Evolutionary conservation across 2,888 invertebrate species (phyloP).

Genomic region (Sarcophaga caerulescens): DNA sequence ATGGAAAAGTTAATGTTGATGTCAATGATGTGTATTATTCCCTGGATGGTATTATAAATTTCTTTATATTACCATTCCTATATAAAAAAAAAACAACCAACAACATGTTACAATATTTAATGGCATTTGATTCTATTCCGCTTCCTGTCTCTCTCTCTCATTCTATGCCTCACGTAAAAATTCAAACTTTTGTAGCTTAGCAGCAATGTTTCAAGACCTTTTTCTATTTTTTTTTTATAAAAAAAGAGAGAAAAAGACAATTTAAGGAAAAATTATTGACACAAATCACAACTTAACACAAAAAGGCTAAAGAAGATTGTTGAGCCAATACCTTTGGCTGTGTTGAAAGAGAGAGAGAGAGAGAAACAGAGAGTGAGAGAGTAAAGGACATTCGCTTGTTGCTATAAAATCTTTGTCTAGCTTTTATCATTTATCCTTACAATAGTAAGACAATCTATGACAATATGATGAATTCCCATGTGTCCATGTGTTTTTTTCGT

Average conservation of each 20-base stretch:
- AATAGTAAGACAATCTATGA: constrained; percentile 7
- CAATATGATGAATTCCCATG: constrained; percentile 43
- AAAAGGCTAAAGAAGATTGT: constrained; percentile 33
- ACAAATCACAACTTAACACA: constrained; percentile 52
- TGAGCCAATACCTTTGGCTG: not conserved
- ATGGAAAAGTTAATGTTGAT: constrained; percentile 35
- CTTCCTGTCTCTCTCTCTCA: not conserved
- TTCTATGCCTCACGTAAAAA: not conserved
- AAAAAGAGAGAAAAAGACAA: constrained; percentile 37
- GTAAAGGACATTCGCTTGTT: not conserved
- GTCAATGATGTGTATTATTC: constrained; percentile 52
- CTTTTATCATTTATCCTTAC: not conserved
- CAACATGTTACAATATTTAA: constrained; percentile 34
- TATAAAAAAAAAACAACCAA: not conserved
- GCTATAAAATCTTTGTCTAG: not conserved
- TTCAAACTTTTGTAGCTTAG: not conserved
- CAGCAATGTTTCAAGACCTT: not conserved
- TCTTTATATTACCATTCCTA: not conserved
- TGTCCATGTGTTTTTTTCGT: not conserved
- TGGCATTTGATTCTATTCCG: constrained; percentile 14
- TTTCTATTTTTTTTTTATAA: constrained; percentile 7
- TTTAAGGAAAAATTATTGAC: constrained; percentile 55
- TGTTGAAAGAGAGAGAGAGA: not conserved
- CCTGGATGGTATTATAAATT: constrained; percentile 49
- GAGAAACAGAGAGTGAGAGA: not conserved